Evolutionary conservation across 2,113 vertebrate genomes (phyloP).

Genomic region (Oreochromis aureus): DNA sequence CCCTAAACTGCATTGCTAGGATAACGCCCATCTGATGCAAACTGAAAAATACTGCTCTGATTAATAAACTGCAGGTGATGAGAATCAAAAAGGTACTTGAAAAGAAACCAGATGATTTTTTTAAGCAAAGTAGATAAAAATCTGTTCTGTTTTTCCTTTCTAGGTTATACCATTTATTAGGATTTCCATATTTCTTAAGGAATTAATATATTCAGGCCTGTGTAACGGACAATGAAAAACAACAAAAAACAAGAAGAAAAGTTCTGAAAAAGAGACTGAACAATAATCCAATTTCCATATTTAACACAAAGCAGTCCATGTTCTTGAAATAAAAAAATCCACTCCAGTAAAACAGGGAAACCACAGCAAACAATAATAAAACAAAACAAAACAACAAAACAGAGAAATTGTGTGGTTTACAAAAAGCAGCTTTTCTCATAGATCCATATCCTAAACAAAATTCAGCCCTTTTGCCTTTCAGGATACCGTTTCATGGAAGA

Average conservation of each 20-base stretch:
- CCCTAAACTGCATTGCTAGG: not conserved
- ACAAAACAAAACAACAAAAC: not conserved
- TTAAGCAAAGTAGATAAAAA: not conserved
- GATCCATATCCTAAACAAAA: not conserved
- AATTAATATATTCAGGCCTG: not conserved
- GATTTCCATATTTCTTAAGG: not conserved
- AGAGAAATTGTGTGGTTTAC: not conserved
- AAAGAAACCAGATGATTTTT: not conserved
- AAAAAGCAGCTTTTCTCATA: not conserved
- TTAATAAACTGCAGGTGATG: not conserved
- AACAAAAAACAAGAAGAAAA: not conserved
- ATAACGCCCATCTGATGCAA: not conserved
- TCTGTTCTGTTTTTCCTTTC: not conserved
- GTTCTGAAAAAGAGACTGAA: not conserved
- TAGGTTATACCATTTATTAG: not conserved
- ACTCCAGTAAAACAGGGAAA: not conserved
- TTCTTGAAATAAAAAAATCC: not conserved
- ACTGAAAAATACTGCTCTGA: not conserved
- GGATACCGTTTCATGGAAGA: not conserved
- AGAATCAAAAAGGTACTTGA: not conserved
- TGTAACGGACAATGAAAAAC: not conserved
- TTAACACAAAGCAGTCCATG: not conserved
- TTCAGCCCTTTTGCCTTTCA: not conserved
- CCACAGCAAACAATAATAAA: not conserved
- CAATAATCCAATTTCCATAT: not conserved